Base-by-base conservation (phyloP, 2,888 invertebrate species). In the Argyresthia albistria region DNA sequence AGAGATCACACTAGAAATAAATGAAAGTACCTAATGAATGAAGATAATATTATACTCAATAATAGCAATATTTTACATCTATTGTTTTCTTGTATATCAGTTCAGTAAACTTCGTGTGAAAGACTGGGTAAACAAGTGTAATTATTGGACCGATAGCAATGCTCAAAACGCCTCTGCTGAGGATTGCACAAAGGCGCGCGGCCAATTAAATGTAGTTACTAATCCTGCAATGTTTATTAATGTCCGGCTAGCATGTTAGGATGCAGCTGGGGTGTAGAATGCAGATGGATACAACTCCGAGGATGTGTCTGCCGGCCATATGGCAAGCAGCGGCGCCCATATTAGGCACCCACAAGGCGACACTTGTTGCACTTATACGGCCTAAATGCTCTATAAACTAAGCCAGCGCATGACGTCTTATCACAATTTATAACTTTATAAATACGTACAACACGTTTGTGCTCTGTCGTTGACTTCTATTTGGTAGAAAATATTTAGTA, bases 321-420 rank as follows among this genome's bases (percentile, higher is more conserved):
- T 86, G 87, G 87, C 78, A 73, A 75, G 66, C 66, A 69, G 68
- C 73, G 60, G 65, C 67, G 64, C 59, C 87, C 87, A 73, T 86
- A 87, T 86, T 79, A 74, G 86, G 79, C 75, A 70, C 69, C 69
- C 63, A 64, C 87, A 84, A 87, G 87, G 87, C 83, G 74, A 84
- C 79, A 84, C 83, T 83, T 78, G 86, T 81, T 87, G 87, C 87
- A 82, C 87, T 76, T 87, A 86, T 87, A 87, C 77, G 87, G 87
- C 72, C 63, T 73, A 79, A 80, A 72, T 79, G 81, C 74, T 83
- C 80, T 68, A 83, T 76, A 75, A 81, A 77, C 70, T 70, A 58
- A 63, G 62, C 67, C 66, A 68, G 70, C 65, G 60, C 63, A 65
- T 72, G 67, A 73, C 66, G 66, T 71, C 65, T 76, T 79, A 74